Conservation (phyloP, 2,113 vertebrate genomes). For the Cairina moschata region DNA sequence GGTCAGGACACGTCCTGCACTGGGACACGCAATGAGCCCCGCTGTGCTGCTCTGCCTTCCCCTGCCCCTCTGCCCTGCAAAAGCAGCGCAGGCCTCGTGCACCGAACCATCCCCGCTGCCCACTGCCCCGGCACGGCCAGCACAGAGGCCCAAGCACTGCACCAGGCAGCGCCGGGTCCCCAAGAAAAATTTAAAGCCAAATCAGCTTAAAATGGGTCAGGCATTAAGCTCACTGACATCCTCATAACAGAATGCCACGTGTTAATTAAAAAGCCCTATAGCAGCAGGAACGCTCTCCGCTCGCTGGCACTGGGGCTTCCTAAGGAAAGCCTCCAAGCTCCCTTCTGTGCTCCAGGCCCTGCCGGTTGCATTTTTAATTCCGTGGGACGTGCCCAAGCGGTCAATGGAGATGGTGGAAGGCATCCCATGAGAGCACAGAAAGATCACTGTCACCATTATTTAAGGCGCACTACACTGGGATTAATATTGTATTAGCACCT, state of each 20-base stretch:
- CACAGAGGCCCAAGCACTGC: fast-evolving
- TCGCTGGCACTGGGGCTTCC: fast-evolving
- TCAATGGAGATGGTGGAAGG: background rate
- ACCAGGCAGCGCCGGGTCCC: background rate
- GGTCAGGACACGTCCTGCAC: background rate
- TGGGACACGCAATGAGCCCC: background rate
- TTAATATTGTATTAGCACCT: background rate
- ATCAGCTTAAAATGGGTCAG: background rate
- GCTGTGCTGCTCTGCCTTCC: background rate
- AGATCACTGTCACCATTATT: background rate
- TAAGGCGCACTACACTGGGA: fast-evolving
- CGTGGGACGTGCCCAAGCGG: background rate
- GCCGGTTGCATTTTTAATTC: fast-evolving
- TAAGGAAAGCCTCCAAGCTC: background rate
- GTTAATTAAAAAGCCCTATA: background rate
- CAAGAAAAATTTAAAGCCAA: background rate
- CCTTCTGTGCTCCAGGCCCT: background rate
- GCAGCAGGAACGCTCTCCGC: fast-evolving
- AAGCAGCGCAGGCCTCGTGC: background rate
- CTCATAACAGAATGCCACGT: fast-evolving
- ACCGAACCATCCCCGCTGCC: background rate
- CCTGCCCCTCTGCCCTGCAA: background rate
- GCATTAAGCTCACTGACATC: background rate
- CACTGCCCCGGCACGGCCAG: background rate
- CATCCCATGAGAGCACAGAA: background rate